Percentiles rank a stretch among this genome's conserved stretches.
phyloP scores from a whole-genome alignment of 2,888 invertebrate genomes.

The Nasonia oneida region DNA sequence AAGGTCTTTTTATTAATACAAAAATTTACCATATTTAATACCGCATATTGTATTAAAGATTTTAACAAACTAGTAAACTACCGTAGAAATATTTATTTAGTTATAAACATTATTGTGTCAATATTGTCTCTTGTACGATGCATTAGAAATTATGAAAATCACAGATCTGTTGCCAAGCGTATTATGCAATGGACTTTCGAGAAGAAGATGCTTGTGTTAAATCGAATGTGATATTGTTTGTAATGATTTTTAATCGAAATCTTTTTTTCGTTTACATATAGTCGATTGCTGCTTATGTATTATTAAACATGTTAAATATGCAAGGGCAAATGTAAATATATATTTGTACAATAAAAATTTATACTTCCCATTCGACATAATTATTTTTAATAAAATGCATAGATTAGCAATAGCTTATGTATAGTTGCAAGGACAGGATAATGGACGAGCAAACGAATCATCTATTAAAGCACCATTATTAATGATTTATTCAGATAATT shows the following conservation, averaged over 20 bases:
- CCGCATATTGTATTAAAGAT: background rate
- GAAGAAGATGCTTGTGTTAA: slow-evolving; percentile 25
- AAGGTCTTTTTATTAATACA: background rate
- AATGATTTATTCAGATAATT: slow-evolving; percentile 74
- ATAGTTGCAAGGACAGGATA: slow-evolving; percentile 26
- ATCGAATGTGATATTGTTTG: slow-evolving; percentile 41
- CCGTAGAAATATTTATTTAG: background rate
- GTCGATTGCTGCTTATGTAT: slow-evolving; percentile 17
- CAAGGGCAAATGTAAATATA: slow-evolving; percentile 47
- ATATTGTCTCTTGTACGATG: background rate
- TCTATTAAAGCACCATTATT: slow-evolving; percentile 76
- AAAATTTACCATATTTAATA: background rate
- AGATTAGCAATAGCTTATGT: background rate
- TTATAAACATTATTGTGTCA: background rate
- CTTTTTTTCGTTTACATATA: slow-evolving; percentile 10
- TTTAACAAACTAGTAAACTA: background rate
- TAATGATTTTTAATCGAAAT: slow-evolving; percentile 25
- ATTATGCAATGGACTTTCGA: background rate
- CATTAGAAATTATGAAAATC: slow-evolving; percentile 27
- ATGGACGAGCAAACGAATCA: slow-evolving; percentile 60
- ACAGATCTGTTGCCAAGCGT: slow-evolving; percentile 26
- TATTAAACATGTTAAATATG: background rate
- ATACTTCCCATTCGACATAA: slow-evolving; percentile 30
- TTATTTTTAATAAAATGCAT: background rate
- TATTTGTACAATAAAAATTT: slow-evolving; percentile 57